Evolutionary conservation across 1,140 invertebrate species (phyloP).

Genomic region (Saccostrea cuccullata): DNA sequence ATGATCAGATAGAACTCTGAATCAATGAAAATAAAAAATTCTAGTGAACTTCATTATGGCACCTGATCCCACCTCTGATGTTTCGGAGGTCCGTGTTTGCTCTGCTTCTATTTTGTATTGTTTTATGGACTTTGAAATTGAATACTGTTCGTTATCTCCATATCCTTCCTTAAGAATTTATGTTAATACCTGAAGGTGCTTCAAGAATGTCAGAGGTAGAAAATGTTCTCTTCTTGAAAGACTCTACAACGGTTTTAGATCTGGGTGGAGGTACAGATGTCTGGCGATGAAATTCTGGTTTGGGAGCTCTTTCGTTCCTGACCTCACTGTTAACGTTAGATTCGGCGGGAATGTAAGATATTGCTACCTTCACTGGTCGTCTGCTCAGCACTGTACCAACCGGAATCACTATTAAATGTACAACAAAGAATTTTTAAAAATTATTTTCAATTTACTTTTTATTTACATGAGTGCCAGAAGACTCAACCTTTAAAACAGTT

Average conservation of each 20-base stretch:
- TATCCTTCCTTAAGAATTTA: background rate
- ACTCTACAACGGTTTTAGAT: background rate
- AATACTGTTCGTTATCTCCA: too few species aligned
- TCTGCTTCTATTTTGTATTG: too few species aligned
- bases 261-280: background rate
- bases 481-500: background rate
- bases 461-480: too few species aligned
- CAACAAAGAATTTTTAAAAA: too few species aligned
- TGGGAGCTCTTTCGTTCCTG: background rate
- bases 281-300: background rate
- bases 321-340: background rate
- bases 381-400: slow-evolving; percentile 55
- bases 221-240: slow-evolving; percentile 16
- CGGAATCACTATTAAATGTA: slow-evolving; percentile 51
- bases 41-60: too few species aligned
- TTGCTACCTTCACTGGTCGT: slow-evolving; percentile 56
- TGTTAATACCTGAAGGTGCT: background rate
- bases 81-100: too few species aligned
- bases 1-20: too few species aligned
- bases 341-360: slow-evolving; percentile 55
- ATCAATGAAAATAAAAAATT: too few species aligned
- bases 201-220: slow-evolving; percentile 29
- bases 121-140: too few species aligned
- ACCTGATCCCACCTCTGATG: too few species aligned
- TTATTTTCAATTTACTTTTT: too few species aligned